Evolutionary conservation across 2,797 vertebrate genomes (phyloP), one percentile per base, ranked within the genome.

Genomic region (Chelonia mydas): DNA sequence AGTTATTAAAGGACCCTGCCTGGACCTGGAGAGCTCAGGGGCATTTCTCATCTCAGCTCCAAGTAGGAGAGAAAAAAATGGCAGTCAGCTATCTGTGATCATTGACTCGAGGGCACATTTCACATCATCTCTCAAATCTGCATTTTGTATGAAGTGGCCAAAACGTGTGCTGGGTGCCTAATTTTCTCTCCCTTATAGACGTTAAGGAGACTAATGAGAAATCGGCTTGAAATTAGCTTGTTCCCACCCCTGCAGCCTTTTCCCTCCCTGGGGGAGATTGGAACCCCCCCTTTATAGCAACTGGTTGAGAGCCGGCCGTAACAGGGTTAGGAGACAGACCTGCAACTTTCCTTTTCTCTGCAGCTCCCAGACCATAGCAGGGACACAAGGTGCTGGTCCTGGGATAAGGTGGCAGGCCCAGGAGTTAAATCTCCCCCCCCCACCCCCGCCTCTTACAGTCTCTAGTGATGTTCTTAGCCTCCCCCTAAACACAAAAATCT

Each of bases 81-180:
- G 96, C 92, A 97, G 97, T 97, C 97, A 96, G 96, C 98, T 98
- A 98, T 98, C 98, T 98, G 98, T 98, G 98, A 98, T 98, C 98
- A 97, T 97, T 96, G 98, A 98, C 98, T 98, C 97, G 97, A 93
- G 99, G 98, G 98, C 98, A 99, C 97, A 98, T 98, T 98, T 98
- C 98, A 98, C 98, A 99, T 98, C 98, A 98, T 98, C 98, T 98
- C 96, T 90, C 95, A 98, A 98, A 99, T 99, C 98, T 99, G 98
- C 98, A 99, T 99, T 98, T 98, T 98, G 98, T 98, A 98, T 98
- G 98, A 99, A 98, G 96, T 98, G 96, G 96, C 97, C 91, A 96
- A 97, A 97, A 98, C 98, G 97, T 98, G 97, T 98, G 98, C 97
- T 97, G 97, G 93, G 96, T 98, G 97, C 97, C 96, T 97, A 97